phyloP scores from a whole-genome alignment of 2,113 vertebrate species.

The Oryzias woworae region DNA sequence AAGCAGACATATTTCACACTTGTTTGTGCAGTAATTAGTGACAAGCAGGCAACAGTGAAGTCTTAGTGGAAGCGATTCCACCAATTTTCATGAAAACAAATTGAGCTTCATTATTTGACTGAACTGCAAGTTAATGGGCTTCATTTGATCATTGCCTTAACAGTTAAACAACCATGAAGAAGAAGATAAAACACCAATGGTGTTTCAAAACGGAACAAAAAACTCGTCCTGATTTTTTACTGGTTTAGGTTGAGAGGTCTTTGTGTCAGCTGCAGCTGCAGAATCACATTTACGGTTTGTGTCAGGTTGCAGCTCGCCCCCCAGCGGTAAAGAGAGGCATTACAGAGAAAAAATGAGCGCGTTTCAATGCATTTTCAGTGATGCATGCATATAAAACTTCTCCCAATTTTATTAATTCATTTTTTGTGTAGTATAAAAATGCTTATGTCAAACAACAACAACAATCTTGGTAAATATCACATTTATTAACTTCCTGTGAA shows the following conservation, averaged over 20 bases:
- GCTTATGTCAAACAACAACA: too few relatives aligned
- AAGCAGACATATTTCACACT: not conserved
- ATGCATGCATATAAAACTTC: not conserved
- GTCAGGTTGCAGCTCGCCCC: slow-evolving; percentile 56
- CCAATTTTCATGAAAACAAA: too few relatives aligned
- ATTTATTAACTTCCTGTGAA: not conserved
- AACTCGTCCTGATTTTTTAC: not conserved
- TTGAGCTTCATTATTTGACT: too few relatives aligned
- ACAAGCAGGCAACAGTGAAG: too few relatives aligned
- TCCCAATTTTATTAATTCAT: too few relatives aligned
- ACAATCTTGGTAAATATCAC: not conserved
- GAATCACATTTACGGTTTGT: slow-evolving; percentile 2
- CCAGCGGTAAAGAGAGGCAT: slow-evolving; percentile 50
- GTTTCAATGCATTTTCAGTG: slow-evolving; percentile 20
- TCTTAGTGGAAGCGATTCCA: too few relatives aligned
- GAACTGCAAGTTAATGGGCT: too few relatives aligned
- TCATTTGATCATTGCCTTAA: too few relatives aligned
- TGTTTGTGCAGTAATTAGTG: too few relatives aligned
- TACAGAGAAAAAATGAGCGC: slow-evolving; percentile 47
- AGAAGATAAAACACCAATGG: too few relatives aligned
- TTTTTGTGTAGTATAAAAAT: too few relatives aligned
- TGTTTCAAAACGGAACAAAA: slow-evolving; percentile 38
- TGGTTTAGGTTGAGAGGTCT: slow-evolving; percentile 2
- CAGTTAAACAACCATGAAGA: too few relatives aligned
- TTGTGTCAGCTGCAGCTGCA: not conserved